Evolutionary conservation across 2,888 invertebrate species (phyloP), one percentile per base, ranked within the genome.

Genomic region (Conistra vaccinii): DNA sequence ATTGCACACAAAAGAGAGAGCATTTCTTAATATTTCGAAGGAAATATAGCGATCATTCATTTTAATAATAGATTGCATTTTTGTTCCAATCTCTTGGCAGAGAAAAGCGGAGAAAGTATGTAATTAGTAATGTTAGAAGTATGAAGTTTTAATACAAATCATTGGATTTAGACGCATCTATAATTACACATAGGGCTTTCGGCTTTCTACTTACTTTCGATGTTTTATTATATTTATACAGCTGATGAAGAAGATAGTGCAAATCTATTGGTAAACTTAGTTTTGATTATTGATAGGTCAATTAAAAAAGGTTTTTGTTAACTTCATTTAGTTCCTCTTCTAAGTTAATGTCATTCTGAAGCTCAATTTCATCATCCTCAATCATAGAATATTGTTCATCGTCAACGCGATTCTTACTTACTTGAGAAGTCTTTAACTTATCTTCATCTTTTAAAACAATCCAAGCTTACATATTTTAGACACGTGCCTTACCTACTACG

Each of bases 71-170:
- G 76, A 83, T 80, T 84, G 77, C 80, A 86, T 89, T 89, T 89
- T 88, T 83, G 80, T 84, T 73, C 82, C 68, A 84, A 87, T 88
- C 82, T 88, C 89, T 85, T 84, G 79, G 77, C 72, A 74, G 87
- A 83, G 90, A 91, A 89, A 91, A 90, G 61, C 78, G 78, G 93
- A 90, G 93, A 94, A 94, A 94, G 94, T 93, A 85, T 89, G 85
- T 89, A 90, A 90, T 91, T 89, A 90, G 85, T 90, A 89, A 89
- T 84, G 85, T 87, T 74, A 90, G 81, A 87, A 71, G 84, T 83
- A 88, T 81, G 78, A 84, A 80, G 80, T 89, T 88, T 89, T 89
- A 88, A 76, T 88, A 88, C 86, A 88, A 89, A 88, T 86, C 78
- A 86, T 83, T 76, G 77, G 73, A 75, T 81, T 86, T 75, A 78